Conservation (phyloP, 2,113 vertebrate genomes). For the Pelvicachromis taeniatus region DNA sequence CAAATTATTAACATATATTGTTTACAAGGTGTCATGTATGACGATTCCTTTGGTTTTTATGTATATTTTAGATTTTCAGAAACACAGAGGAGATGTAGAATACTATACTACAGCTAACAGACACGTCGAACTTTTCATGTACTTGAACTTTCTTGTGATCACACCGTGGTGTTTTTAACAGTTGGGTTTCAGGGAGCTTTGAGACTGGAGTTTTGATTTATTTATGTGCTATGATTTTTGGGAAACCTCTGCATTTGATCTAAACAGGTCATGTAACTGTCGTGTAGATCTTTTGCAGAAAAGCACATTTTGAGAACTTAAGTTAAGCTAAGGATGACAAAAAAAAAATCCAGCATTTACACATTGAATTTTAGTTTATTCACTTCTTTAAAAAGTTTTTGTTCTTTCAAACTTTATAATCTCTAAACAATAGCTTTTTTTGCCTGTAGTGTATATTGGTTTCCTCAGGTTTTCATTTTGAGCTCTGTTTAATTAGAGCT, state of each 20-base stretch:
- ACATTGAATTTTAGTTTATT: neutral
- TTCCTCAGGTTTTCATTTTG: neutral
- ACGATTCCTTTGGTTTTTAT: constrained; percentile 72
- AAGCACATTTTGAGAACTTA: neutral
- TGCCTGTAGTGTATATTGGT: neutral
- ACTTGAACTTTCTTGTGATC: constrained; percentile 64
- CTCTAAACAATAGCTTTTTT: neutral
- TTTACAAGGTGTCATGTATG: constrained; percentile 63
- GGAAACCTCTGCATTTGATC: neutral
- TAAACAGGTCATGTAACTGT: neutral
- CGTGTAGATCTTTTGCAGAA: neutral
- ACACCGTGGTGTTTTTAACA: neutral
- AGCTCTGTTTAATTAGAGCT: constrained; percentile 19
- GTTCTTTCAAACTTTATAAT: neutral
- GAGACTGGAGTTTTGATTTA: constrained; percentile 45
- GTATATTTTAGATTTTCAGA: constrained; percentile 81
- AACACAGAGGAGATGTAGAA: constrained; percentile 36
- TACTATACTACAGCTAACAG: constrained; percentile 16
- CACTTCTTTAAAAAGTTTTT: neutral
- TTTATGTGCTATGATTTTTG: constrained; percentile 33
- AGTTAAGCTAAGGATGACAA: neutral
- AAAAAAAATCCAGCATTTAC: neutral
- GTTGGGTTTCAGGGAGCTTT: neutral
- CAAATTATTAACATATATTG: constrained; percentile 32
- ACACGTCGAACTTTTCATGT: constrained; percentile 16